Conservation (phyloP, 2,113 vertebrate genomes). For the Acrocephalus kingi region DNA sequence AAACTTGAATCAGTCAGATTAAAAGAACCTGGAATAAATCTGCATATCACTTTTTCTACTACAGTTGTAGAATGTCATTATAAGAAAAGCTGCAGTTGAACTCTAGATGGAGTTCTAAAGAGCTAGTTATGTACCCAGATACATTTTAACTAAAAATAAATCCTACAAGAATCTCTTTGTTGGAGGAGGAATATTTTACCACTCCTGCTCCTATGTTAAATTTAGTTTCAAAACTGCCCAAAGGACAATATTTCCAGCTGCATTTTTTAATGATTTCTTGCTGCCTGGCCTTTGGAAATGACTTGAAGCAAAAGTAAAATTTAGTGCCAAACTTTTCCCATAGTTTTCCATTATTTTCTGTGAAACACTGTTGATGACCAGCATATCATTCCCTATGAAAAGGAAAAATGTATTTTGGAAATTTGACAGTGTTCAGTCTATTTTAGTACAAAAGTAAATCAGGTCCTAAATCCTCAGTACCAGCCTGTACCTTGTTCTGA, state of each 20-base stretch:
- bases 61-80: neutral
- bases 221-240: neutral
- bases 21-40: neutral
- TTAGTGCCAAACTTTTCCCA: neutral
- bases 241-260: neutral
- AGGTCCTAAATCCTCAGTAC: neutral
- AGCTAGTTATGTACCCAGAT: neutral
- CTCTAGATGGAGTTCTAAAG: neutral
- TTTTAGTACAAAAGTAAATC: neutral
- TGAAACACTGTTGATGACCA: neutral
- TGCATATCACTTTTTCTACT: neutral
- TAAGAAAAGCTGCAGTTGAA: neutral
- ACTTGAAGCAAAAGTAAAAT: neutral
- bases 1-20: neutral
- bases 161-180: neutral
- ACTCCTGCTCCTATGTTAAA: neutral
- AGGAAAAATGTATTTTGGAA: neutral
- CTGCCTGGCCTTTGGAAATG: neutral
- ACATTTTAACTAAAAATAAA: neutral
- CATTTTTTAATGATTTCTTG: neutral
- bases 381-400: neutral
- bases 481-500: neutral
- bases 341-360: neutral
- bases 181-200: neutral
- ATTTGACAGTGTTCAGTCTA: neutral